phyloP scores from a whole-genome alignment of 2,797 vertebrate genomes.

The Spinibarbus caldwelli region DNA sequence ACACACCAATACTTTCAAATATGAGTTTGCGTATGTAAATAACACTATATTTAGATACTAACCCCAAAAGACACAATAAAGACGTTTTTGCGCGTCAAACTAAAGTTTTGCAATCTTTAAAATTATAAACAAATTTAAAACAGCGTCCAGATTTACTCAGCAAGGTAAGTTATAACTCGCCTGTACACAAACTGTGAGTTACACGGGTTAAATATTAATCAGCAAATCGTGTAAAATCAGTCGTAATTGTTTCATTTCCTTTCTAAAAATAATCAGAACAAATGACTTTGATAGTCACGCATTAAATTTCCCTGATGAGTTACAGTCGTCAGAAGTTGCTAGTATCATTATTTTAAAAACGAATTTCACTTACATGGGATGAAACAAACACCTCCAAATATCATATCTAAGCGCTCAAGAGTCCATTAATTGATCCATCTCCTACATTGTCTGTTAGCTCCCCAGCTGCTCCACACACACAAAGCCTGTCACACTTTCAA shows the following conservation, averaged over 20 bases:
- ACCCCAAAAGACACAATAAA: too few relatives aligned
- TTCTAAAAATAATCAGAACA: not conserved
- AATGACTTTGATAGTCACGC: not conserved
- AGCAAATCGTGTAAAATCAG: too few relatives aligned
- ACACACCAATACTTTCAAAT: too few relatives aligned
- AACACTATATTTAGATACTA: not conserved
- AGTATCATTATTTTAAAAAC: not conserved
- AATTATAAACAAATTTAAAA: too few relatives aligned
- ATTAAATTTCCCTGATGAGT: not conserved
- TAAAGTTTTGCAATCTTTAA: not conserved
- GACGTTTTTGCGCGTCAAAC: not conserved
- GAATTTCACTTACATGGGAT: slow-evolving; percentile 32
- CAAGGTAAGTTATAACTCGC: not conserved
- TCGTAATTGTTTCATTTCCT: not conserved
- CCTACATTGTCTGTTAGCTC: slow-evolving; percentile 47
- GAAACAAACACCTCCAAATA: slow-evolving; percentile 17
- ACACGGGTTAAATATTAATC: slow-evolving; percentile 21
- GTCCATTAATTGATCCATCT: slow-evolving; percentile 40
- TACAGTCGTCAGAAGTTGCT: not conserved
- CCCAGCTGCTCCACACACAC: slow-evolving; percentile 48
- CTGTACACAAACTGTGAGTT: not conserved
- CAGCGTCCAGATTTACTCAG: not conserved
- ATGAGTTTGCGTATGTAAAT: not conserved
- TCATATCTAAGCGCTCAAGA: slow-evolving; percentile 21
- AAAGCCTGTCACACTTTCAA: slow-evolving; percentile 45